Conservation (phyloP, 2,888 invertebrate genomes). For the Yponomeuta cagnagella region DNA sequence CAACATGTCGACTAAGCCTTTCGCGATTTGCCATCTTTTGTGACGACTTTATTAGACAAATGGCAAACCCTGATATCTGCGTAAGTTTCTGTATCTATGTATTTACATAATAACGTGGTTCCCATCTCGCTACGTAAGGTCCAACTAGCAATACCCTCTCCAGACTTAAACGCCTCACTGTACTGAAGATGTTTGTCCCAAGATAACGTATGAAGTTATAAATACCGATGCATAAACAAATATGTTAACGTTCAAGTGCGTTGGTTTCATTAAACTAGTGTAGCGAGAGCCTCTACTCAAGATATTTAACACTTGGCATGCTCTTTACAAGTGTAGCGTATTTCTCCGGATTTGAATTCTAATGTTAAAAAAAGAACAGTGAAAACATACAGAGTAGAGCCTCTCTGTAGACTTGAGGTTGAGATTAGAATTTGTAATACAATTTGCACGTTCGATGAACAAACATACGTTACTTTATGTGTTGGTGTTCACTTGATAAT, state of each 20-base stretch:
- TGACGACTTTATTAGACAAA: too few relatives aligned
- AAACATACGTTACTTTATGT: not conserved
- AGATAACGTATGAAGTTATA: not conserved
- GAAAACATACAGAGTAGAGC: not conserved
- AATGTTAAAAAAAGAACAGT: not conserved
- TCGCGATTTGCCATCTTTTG: too few relatives aligned
- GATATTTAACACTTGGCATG: not conserved
- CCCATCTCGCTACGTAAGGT: too few relatives aligned
- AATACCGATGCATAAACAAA: constrained; percentile 1
- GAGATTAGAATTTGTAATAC: constrained; percentile 9
- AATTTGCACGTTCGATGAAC: not conserved
- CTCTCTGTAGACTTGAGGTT: not conserved
- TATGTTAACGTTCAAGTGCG: not conserved
- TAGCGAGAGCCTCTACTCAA: not conserved
- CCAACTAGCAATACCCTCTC: not conserved
- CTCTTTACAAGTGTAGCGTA: not conserved
- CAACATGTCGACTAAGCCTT: too few relatives aligned
- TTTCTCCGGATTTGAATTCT: not conserved
- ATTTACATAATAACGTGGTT: too few relatives aligned
- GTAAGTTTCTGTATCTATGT: too few relatives aligned
- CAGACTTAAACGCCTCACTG: not conserved
- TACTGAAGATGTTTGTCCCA: not conserved
- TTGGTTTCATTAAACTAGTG: not conserved
- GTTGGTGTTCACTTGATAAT: not conserved
- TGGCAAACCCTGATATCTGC: too few relatives aligned